Evolutionary conservation across 2,113 vertebrate species (phyloP).

Genomic region (Pterocles burchelli): DNA sequence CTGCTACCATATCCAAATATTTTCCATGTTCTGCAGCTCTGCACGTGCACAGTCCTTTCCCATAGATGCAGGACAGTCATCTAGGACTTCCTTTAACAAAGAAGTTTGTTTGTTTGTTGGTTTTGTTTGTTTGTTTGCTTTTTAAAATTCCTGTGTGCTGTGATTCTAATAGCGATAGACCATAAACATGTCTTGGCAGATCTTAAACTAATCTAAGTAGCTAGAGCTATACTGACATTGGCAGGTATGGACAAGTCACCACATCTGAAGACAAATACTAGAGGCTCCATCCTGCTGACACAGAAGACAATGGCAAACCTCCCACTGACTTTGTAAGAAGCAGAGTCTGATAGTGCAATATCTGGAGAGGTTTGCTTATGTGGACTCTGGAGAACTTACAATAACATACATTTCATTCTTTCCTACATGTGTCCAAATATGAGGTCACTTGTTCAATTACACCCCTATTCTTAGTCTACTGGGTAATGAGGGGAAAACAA

Average conservation of each 20-base stretch:
- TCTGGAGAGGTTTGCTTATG: background rate
- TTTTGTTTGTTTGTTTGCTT: background rate
- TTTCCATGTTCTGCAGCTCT: background rate
- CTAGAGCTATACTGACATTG: background rate
- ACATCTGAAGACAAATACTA: background rate
- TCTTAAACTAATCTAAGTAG: background rate
- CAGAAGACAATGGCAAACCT: slow-evolving; percentile 29
- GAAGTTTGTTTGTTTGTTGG: background rate
- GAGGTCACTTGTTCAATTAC: slow-evolving; percentile 49
- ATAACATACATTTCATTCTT: slow-evolving; percentile 35
- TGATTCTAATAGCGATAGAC: background rate
- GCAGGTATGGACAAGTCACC: background rate
- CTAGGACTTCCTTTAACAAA: background rate
- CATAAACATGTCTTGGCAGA: background rate
- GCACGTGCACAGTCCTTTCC: background rate
- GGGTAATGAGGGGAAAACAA: slow-evolving; percentile 17
- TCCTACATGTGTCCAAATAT: slow-evolving; percentile 13
- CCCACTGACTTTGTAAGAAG: background rate
- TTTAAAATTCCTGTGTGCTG: background rate
- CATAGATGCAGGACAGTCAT: background rate
- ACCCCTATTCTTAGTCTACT: slow-evolving; percentile 12
- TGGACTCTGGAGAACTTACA: slow-evolving; percentile 5
- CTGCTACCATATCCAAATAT: background rate
- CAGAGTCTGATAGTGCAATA: slow-evolving; percentile 5
- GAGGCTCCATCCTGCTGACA: slow-evolving; percentile 7